Evolutionary conservation across 1,140 invertebrate genomes (phyloP), one percentile per base, ranked within the genome.

Genomic region (Thereuonema tuberculata): DNA sequence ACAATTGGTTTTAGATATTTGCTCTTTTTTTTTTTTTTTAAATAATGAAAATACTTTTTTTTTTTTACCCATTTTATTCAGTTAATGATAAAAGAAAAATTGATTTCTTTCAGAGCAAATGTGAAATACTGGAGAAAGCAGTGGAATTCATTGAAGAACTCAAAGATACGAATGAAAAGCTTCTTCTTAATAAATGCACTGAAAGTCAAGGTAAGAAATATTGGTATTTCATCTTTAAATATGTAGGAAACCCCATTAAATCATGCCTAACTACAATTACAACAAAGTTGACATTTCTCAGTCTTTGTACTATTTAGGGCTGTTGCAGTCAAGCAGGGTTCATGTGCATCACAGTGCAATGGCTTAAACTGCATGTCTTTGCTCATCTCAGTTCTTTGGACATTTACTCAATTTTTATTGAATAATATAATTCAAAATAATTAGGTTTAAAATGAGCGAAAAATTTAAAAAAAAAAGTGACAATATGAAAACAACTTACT

Each of bases 21-120:
- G n/a, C n/a, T 43, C n/a, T 43, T n/a, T 43, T 43, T 43, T 9
- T 25, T 1, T 28, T 56, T 1, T 12, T 56, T 56, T 28, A 20
- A 56, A 2, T 27, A 20, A 28, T 17, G n/a, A 20, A 5, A 26
- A 29, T 15, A 26, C 29, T 9, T 2, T 21, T 56, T 29, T 56
- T 56, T 2, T 56, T 54, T 52, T 26, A 21, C 26, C 26, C 12
- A 58, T n/a, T 50, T 54, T 54, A 54, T 54, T 54, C 50, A 29
- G 52, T 46, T 65, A n/a, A n/a, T n/a, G n/a, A n/a, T n/a, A n/a
- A n/a, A n/a, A n/a, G n/a, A n/a, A n/a, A n/a, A n/a, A n/a, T 43
- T 43, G 12, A 12, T 43, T n/a, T n/a, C n/a, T n/a, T n/a, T n/a
- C 80, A 74, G 70, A 72, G 70, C 49, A 73, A 71, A 53, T 61